Conservation (phyloP, 2,888 invertebrate genomes). For the Caenorhabditis sp. region DNA sequence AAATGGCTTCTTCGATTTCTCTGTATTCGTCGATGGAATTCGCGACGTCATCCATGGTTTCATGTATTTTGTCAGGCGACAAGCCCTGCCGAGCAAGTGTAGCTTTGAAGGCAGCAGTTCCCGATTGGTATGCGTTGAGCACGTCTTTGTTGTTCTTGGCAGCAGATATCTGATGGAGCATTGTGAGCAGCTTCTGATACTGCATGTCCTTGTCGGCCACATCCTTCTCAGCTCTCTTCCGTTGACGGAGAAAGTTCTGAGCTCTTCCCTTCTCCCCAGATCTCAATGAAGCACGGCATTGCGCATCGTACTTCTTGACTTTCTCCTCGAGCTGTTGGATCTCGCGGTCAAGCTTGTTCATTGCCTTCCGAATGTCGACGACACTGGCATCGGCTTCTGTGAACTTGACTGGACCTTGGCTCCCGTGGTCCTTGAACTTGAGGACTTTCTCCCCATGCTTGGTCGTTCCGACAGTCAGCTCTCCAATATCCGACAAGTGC, state of each 20-base stretch:
- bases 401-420: conserved; percentile 75
- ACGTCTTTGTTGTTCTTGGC: conserved; percentile 81
- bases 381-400: conserved; percentile 79
- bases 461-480: conserved; percentile 72
- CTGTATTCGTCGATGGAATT: conserved; percentile 77
- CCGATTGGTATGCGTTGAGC: conserved; percentile 76
- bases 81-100: conserved; percentile 78
- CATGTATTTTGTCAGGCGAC: conserved; percentile 79
- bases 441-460: conserved; percentile 77
- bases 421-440: conserved; percentile 77
- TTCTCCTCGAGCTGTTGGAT: conserved; percentile 76
- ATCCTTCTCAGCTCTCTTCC: conserved; percentile 78
- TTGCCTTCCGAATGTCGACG: conserved; percentile 77
- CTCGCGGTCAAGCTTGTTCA: conserved; percentile 76
- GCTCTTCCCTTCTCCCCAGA: conserved; percentile 74
- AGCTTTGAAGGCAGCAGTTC: conserved; percentile 79
- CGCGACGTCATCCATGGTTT: conserved; percentile 79
- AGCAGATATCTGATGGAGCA: conserved; percentile 78
- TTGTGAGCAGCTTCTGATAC: conserved; percentile 74
- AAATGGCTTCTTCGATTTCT: conserved; percentile 79
- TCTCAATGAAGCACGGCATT: conserved; percentile 71
- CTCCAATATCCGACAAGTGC: conserved; percentile 68
- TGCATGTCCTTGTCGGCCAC: conserved; percentile 79
- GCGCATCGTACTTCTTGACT: conserved; percentile 73
- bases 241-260: conserved; percentile 71